These are phyloP conservation scores for Drosophila suzukii DNA, from an alignment of 1,140 invertebrate species.

Conservation along the genomic window DNA sequence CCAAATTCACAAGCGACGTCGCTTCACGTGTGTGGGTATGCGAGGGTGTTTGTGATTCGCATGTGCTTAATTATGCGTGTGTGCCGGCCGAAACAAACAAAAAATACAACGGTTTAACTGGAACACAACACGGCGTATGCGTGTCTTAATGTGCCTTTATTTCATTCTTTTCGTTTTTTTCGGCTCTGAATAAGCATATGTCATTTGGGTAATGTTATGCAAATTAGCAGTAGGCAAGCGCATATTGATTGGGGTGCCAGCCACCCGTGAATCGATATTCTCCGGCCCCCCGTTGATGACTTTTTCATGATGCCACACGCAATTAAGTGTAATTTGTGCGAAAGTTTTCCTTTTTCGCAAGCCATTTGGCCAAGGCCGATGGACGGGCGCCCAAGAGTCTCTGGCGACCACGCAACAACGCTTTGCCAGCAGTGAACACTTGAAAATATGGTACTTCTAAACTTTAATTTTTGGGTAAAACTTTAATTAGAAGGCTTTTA, in stretches of 20 bases:
- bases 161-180: constrained; percentile 1
- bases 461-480: too few relatives aligned
- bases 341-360: constrained; percentile 47
- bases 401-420: constrained; percentile 31
- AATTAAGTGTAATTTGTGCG: constrained; percentile 64
- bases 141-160: constrained; percentile 44
- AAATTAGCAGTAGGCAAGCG: constrained; percentile 47
- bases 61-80: constrained; percentile 71
- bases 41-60: constrained; percentile 29
- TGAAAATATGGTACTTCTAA: not conserved
- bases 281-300: constrained; percentile 17
- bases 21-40: constrained; percentile 10
- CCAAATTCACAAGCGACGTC: constrained; percentile 18
- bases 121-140: constrained; percentile 55
- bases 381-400: constrained; percentile 41
- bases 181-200: constrained; percentile 45
- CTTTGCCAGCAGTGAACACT: constrained; percentile 13
- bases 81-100: constrained; percentile 26
- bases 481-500: too few relatives aligned
- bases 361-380: constrained; percentile 50
- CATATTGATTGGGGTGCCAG: constrained; percentile 42
- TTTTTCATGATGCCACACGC: constrained; percentile 52
- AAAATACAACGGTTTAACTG: constrained; percentile 9
- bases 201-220: constrained; percentile 62
- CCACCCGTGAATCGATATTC: constrained; percentile 32